phyloP scores from a whole-genome alignment of 2,888 invertebrate species.

The Euproctis similis region DNA sequence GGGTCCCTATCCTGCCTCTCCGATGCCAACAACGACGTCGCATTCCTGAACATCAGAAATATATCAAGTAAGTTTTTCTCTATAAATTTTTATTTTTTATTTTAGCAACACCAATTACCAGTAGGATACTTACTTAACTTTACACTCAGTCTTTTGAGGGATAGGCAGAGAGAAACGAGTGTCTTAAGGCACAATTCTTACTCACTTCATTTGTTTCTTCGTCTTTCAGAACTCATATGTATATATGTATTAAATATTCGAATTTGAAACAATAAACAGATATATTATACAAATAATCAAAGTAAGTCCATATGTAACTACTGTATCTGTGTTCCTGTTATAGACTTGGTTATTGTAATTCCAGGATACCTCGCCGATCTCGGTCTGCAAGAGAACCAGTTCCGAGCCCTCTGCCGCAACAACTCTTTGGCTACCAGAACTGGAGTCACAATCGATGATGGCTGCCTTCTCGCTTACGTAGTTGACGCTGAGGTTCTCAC shows the following conservation, averaged over 20 bases:
- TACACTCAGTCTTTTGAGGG: too few relatives aligned
- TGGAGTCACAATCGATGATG: constrained; percentile 70
- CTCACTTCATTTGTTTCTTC: too few relatives aligned
- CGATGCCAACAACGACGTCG: constrained; percentile 71
- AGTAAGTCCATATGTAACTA: too few relatives aligned
- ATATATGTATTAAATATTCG: too few relatives aligned
- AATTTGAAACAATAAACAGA: too few relatives aligned
- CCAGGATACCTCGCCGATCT: constrained; percentile 44
- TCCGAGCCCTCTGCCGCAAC: constrained; percentile 77
- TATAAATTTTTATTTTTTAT: too few relatives aligned
- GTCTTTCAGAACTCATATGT: too few relatives aligned
- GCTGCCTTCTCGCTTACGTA: constrained; percentile 74
- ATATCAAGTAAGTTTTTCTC: constrained; percentile 48
- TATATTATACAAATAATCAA: too few relatives aligned
- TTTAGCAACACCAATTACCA: too few relatives aligned
- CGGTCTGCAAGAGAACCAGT: constrained; percentile 42
- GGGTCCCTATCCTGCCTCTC: constrained; percentile 77
- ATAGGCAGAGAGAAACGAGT: too few relatives aligned
- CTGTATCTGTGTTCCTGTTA: not conserved
- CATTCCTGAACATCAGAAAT: constrained; percentile 73
- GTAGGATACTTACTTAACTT: too few relatives aligned
- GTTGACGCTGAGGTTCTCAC: constrained; percentile 78
- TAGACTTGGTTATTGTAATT: not conserved
- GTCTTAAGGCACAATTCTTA: too few relatives aligned
- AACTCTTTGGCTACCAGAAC: constrained; percentile 65